These are phyloP conservation scores for Epizoanthus illoricatus DNA, from an alignment of 92 coral and sea anemone species.

Conservation along the genomic window DNA sequence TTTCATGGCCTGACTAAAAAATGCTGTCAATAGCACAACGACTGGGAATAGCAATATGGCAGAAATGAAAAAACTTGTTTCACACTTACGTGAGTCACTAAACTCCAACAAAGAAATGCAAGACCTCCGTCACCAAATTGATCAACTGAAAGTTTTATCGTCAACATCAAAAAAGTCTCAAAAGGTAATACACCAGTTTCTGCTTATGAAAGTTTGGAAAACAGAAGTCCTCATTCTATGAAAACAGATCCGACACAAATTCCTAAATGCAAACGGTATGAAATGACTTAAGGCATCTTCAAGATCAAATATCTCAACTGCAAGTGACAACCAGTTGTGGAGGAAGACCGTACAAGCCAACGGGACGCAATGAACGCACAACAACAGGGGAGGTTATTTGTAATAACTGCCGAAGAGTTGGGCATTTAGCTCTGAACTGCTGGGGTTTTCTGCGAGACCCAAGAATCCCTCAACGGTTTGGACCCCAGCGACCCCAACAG, in stretches of 20 bases:
- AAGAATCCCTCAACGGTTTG: neutral
- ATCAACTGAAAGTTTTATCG: neutral
- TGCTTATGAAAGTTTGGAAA: too few relatives aligned
- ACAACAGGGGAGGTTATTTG: conserved; percentile 34
- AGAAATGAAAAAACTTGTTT: too few relatives aligned
- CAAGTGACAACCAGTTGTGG: neutral
- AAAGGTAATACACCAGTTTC: neutral
- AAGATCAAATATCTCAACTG: neutral
- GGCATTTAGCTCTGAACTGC: conserved; percentile 12
- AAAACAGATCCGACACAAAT: neutral
- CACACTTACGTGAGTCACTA: neutral
- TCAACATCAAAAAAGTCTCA: neutral
- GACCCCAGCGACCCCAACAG: too few relatives aligned
- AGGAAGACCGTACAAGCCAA: neutral
- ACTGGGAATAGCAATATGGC: too few relatives aligned
- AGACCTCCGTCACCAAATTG: conserved; percentile 2
- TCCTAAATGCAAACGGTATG: neutral
- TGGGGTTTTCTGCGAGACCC: neutral
- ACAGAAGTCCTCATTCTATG: too few relatives aligned
- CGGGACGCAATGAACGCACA: conserved; percentile 25
- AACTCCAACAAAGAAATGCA: neutral
- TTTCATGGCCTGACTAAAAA: too few relatives aligned
- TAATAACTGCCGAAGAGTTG: conserved; percentile 41
- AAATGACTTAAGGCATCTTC: neutral
- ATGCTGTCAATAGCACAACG: too few relatives aligned